Percentiles rank a stretch among this genome's conserved stretches.
Conservation (phyloP, 1,140 invertebrate species). For the Acyrthosiphon pisum region DNA sequence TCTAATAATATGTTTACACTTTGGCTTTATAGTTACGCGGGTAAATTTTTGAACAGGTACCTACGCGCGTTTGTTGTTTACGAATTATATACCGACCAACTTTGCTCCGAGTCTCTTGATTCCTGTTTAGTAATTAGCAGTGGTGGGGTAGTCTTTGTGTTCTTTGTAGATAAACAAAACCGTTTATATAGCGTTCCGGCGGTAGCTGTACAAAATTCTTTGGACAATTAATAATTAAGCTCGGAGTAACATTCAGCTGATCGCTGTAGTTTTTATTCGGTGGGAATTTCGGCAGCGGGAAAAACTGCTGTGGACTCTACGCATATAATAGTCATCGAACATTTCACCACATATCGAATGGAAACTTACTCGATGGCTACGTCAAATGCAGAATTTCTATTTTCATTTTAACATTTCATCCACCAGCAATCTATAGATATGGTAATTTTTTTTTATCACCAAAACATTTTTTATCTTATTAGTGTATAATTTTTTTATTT, state of each 20-base stretch:
- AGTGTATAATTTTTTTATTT: neutral
- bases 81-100: neutral
- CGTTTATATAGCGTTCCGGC: neutral
- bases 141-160: neutral
- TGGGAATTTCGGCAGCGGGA: no score
- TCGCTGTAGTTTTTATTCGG: neutral
- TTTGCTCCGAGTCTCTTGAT: neutral
- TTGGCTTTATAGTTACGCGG: neutral
- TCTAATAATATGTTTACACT: neutral
- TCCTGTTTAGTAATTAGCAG: neutral
- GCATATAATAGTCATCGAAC: neutral
- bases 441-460: neutral
- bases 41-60: neutral
- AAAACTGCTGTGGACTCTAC: neutral
- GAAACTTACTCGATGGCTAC: neutral
- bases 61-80: neutral
- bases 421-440: neutral
- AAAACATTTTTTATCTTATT: neutral
- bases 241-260: neutral
- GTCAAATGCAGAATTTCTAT: neutral
- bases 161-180: neutral
- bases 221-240: conserved; percentile 29
- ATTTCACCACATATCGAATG: neutral
- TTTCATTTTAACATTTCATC: neutral
- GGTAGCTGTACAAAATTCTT: neutral